Base-by-base conservation (phyloP, 2,797 vertebrate genomes). In the Buceros bicornis region DNA sequence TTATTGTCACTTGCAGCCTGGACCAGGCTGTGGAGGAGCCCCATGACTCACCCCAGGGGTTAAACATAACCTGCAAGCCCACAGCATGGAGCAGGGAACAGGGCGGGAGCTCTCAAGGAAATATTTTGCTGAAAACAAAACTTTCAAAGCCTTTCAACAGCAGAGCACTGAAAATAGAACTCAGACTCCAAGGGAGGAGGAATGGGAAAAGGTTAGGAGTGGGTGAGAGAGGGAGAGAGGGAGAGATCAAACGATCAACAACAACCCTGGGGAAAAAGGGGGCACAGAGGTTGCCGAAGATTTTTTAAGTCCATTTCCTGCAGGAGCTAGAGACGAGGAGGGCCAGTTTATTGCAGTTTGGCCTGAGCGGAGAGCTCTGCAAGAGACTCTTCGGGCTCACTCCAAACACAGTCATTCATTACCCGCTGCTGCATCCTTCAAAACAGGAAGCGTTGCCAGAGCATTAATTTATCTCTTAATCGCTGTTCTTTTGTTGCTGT, bases 401-500 rank as follows among this genome's bases (percentile, higher is more conserved):
- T 89, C 66, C 93, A 96, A 96, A 93, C 80, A 95, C 87, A 94
- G 82, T 88, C 94, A 94, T 97, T 97, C 93, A 95, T 97, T 96
- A 95, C 92, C 83, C 95, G 4, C 90, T 85, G 89, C 93, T 91
- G 94, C 95, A 96, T 94, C 93, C 90, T 97, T 97, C 95, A 98
- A 97, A 97, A 97, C 95, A 97, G 97, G 97, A 98, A 96, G 81
- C 85, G 50, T 96, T 96, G 95, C 96, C 96, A 95, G 96, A 97
- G 97, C 95, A 97, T 97, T 97, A 96, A 97, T 97, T 95, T 98
- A 93, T 95, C 95, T 94, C 90, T 95, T 97, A 97, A 97, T 98
- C 96, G 69, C 95, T 6, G 83, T 96, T 89, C 95, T 96, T 93
- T 95, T 96, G 96, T 97, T 95, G 88, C 89, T 12, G 84, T 93